Evolutionary conservation across 2,113 vertebrate genomes (phyloP), one percentile per base, ranked within the genome.

Genomic region (Cairina moschata): DNA sequence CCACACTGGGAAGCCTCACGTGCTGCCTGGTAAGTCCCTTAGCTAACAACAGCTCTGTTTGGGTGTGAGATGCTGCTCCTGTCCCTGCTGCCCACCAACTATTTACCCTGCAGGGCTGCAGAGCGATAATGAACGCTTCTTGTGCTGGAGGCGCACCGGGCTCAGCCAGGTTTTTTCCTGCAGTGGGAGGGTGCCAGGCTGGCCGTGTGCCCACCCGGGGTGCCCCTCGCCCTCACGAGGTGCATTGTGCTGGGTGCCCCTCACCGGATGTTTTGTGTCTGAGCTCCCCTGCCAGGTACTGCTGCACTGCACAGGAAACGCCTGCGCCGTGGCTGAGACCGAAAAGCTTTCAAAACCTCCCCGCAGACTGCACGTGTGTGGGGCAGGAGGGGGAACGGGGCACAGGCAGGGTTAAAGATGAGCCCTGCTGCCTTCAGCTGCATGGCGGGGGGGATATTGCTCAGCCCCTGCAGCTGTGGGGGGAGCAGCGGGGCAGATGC

Each of bases 371-470:
- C 3, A 23, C 10, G 17, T 0, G 25, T 1, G 32, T 1, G 66
- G 38, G 66, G 79, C 36, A 48, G 21, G 58, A 26, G 60, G 56
- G 75, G 46, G 9, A 9, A 8, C 1, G 3, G 36, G 36, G 36
- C 18, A 18, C 0, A 2, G 55, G 4, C 29, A 7, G 7, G 22
- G 60, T 3, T 17, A 32, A 9, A 18, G 23, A 56, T 11, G 0
- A 1, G 42, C 60, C 58, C 32, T 31, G 0, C 6, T 22, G 40
- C 1, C 0, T 31, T 16, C n/a, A 9, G 42, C 38, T 28, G 29
- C 40, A 8, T 9, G 34, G 8, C 1, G 2, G 23, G 6, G 38
- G 15, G 8, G 25, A 3, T 5, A 26, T 6, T n/a, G 2, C 66
- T 55, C 13, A 1, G 65, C 42, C 34, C 78, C 31, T 44, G 36